These are phyloP conservation scores for Peucedramus taeniatus DNA, from an alignment of 2,113 vertebrate genomes.

Conservation along the genomic window DNA sequence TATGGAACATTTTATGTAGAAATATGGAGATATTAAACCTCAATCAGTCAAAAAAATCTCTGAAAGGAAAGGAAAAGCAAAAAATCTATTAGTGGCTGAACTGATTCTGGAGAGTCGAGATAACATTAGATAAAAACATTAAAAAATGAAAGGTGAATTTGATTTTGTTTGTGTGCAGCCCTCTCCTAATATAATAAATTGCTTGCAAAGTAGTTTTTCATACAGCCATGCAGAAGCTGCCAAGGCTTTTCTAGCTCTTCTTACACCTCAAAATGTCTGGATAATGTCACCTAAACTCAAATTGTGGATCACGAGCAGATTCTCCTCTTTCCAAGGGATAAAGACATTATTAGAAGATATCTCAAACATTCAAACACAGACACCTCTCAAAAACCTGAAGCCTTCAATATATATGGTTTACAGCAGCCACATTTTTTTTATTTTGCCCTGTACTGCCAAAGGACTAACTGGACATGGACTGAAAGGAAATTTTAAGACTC, in stretches of 20 bases:
- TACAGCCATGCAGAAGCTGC: neutral
- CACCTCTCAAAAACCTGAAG: neutral
- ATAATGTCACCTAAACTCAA: neutral
- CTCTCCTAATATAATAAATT: neutral
- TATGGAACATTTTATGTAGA: neutral
- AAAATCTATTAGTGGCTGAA: neutral
- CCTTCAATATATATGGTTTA: neutral
- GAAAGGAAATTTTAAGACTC: neutral
- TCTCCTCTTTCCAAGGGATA: neutral
- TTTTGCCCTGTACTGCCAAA: neutral
- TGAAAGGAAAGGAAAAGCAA: neutral
- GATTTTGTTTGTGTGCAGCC: neutral
- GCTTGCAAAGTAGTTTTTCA: neutral
- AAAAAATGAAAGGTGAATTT: neutral
- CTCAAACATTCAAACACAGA: neutral
- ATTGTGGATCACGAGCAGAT: neutral
- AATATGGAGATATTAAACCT: neutral
- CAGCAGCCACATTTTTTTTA: neutral
- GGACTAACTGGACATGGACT: neutral
- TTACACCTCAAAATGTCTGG: neutral
- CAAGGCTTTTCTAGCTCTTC: neutral
- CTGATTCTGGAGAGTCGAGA: neutral
- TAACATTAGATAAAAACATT: neutral
- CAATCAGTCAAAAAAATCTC: neutral
- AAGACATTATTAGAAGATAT: neutral